Evolutionary conservation across 1,140 invertebrate genomes (phyloP).

Genomic region (Zaprionus camerounensis): DNA sequence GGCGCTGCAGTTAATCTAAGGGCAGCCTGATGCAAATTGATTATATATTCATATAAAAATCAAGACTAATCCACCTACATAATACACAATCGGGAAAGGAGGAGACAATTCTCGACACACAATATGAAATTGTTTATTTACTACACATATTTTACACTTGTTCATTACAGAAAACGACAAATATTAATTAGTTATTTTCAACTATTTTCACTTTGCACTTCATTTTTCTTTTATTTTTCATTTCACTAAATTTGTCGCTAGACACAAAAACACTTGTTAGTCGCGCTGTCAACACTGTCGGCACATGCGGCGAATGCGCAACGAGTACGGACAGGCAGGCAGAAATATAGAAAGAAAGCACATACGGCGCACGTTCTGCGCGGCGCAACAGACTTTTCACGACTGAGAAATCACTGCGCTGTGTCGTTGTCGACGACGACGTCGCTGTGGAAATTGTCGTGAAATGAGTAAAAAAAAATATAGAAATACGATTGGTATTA

Average conservation of each 20-base stretch:
- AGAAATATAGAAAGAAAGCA: conserved; percentile 42
- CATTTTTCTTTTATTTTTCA: conserved; percentile 41
- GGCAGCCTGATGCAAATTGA: background rate
- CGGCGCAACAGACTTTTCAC: conserved; percentile 68
- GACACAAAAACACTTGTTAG: conserved; percentile 63
- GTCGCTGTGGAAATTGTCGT: conserved; percentile 62
- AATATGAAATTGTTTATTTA: conserved; percentile 1
- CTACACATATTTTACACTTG: conserved; percentile 4
- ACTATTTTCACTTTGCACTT: conserved; percentile 4
- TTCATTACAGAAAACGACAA: background rate
- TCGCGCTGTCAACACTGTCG: conserved; percentile 32
- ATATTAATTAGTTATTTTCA: conserved; percentile 2
- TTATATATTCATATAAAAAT: background rate
- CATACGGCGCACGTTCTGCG: conserved; percentile 61
- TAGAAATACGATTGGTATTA: conserved; percentile 26
- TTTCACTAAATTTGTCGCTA: conserved; percentile 26
- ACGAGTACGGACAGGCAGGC: conserved; percentile 22
- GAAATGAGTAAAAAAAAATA: conserved; percentile 8
- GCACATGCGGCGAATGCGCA: conserved; percentile 68
- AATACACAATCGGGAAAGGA: background rate
- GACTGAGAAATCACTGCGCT: conserved; percentile 51
- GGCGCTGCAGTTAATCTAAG: conserved; percentile 25
- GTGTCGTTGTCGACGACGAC: conserved; percentile 2
- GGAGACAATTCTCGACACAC: background rate
- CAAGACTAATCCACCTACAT: conserved; percentile 38